These are phyloP conservation scores for Tadarida brasiliensis DNA, from an alignment of 2,797 vertebrate species.

Conservation along the genomic window DNA sequence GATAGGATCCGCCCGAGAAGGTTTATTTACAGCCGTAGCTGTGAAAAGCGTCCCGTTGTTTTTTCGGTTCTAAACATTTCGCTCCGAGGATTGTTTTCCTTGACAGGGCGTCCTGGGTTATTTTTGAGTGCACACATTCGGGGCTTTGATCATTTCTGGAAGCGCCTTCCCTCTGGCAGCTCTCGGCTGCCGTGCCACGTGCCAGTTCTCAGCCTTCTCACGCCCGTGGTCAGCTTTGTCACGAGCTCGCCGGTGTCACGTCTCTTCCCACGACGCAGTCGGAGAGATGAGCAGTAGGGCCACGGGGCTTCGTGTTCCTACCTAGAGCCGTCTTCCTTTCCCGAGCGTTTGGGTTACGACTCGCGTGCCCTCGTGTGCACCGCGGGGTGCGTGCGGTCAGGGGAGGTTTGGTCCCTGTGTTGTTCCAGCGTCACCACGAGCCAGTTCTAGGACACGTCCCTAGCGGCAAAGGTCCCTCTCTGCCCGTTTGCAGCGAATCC, in stretches of 20 bases:
- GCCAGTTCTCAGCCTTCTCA: not conserved
- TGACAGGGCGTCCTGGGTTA: not conserved
- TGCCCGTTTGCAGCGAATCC: no score
- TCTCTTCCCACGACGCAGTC: not conserved
- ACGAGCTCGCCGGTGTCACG: not conserved
- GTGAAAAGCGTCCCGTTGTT: not conserved
- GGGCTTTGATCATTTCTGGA: not conserved
- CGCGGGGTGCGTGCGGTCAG: no score
- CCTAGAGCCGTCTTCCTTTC: not conserved
- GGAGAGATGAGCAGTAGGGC: not conserved
- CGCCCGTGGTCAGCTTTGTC: not conserved
- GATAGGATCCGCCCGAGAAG: not conserved
- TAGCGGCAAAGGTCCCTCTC: no score
- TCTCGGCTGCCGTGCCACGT: not conserved
- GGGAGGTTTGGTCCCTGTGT: no score
- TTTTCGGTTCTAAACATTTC: not conserved
- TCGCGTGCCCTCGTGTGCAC: not conserved
- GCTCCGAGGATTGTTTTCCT: not conserved
- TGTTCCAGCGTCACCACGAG: no score
- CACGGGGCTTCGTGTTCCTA: rapidly evolving
- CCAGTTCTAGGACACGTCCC: no score
- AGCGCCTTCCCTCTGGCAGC: not conserved
- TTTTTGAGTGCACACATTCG: not conserved
- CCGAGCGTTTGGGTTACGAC: not conserved
- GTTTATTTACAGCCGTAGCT: not conserved